Evolutionary conservation across 1,140 invertebrate genomes (phyloP), one percentile per base, ranked within the genome.

Genomic region (Euschistus heros): DNA sequence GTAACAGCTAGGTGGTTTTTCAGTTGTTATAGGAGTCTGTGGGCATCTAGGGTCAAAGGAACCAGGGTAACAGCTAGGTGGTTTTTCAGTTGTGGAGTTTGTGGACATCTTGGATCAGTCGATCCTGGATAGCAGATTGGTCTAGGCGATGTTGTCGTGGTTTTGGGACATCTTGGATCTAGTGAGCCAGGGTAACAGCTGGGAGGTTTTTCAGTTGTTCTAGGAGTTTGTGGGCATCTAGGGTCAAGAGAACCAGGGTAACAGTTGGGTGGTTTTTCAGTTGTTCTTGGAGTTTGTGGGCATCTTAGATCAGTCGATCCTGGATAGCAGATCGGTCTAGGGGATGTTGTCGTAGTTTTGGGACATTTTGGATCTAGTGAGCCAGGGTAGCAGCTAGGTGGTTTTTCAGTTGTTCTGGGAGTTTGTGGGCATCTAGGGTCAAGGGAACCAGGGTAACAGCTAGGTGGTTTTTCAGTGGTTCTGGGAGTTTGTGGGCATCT

Each of bases 21-120:
- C 26, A 62, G 65, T 20, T 67, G 50, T 65, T 33, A 44, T 42
- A 67, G 71, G 52, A 63, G 65, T 2, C 47, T 68, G 62, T 7
- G 77, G 76, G 66, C 77, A 79, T 63, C 76, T 70, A 24, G 77
- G 78, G 71, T 78, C 75, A 0, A 67, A 71, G 13, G 72, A 74
- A 52, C 76, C 77, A 14, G 74, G 76, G 67, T 71, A 76, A 66
- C 75, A 78, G 2, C 62, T 60, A 1, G 42, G 24, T 57, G 69
- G 66, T 27, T 30, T 22, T 15, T 47, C 37, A 18, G 68, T 63
- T 20, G 60, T 68, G 64, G 18, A 5, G 18, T 3, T 18, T 47
- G 72, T 24, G 75, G 75, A 64, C 77, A 79, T 64, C 76, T 69
- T 27, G 77, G 77, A 72, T 79, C 76, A 3, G 69, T 71, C n/a